These are phyloP conservation scores for Sceloporus undulatus DNA, from an alignment of 2,113 vertebrate genomes.

Conservation along the genomic window DNA sequence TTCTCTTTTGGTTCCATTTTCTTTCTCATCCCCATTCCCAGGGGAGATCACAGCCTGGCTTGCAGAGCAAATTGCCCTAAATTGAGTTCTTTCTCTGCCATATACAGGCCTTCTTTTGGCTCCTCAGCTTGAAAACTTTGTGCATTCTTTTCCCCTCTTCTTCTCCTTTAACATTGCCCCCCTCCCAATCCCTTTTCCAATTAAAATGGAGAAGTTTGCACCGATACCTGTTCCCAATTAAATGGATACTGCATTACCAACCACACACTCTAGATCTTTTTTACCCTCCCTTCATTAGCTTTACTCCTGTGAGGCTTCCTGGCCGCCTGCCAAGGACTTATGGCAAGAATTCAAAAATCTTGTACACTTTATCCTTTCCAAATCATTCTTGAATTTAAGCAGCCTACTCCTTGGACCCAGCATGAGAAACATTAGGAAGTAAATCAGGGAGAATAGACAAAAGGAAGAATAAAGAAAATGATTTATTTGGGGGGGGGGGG, in stretches of 20 bases:
- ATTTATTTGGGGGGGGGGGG: conserved; percentile 74
- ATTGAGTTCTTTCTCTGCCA: conserved; percentile 98
- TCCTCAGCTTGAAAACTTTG: conserved; percentile 91
- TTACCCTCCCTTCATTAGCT: conserved; percentile 91
- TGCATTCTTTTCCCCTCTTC: conserved; percentile 85
- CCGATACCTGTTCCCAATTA: conserved; percentile 88
- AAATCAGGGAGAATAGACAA: conserved; percentile 70
- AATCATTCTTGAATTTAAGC: conserved; percentile 86
- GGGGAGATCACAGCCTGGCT: conserved; percentile 92
- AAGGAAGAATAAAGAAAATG: conserved; percentile 74
- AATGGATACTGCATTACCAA: conserved; percentile 85
- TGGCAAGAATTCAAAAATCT: conserved; percentile 86
- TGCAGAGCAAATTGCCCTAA: conserved; percentile 99
- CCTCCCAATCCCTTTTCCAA: conserved; percentile 81
- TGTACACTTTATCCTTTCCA: conserved; percentile 84
- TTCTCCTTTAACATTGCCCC: conserved; percentile 81
- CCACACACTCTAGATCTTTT: conserved; percentile 80
- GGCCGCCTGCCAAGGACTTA: conserved; percentile 85
- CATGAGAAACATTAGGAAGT: conserved; percentile 77
- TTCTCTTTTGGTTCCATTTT: conserved; percentile 98
- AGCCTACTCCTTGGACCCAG: conserved; percentile 80
- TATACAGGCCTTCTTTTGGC: conserved; percentile 92
- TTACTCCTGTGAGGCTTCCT: conserved; percentile 84
- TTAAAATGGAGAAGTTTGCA: conserved; percentile 87
- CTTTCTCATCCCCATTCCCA: conserved; percentile 93